Percentiles rank a stretch among this genome's conserved stretches.
Evolutionary conservation across 2,888 invertebrate genomes (phyloP).

Genomic region (Antheraea assamensis): DNA sequence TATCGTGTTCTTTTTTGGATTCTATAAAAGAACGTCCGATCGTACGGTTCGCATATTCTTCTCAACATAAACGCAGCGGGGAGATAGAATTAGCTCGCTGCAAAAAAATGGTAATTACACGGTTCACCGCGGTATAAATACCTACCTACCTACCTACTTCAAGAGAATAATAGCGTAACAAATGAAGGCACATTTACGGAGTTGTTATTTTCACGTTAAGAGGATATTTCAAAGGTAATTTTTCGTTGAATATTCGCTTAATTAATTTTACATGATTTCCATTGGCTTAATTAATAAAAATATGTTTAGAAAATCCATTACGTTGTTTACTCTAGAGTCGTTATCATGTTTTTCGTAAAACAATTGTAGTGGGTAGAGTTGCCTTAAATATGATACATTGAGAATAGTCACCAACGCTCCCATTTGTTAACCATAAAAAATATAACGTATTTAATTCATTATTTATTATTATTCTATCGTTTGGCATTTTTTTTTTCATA

Average conservation of each 20-base stretch:
- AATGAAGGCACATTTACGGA: not conserved
- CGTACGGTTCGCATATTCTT: not conserved
- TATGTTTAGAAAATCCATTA: not conserved
- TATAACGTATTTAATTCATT: too few relatives aligned
- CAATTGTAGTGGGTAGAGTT: too few relatives aligned
- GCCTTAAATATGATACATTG: too few relatives aligned
- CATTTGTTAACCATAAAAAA: too few relatives aligned
- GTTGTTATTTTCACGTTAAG: not conserved
- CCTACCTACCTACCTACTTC: not conserved
- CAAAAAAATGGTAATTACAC: slow-evolving; percentile 1
- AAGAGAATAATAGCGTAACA: not conserved
- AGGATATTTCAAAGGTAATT: slow-evolving; percentile 1
- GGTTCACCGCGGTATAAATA: not conserved
- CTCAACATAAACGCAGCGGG: not conserved
- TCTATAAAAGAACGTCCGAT: not conserved
- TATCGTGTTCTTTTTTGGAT: too few relatives aligned
- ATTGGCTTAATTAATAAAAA: not conserved
- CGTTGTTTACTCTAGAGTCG: not conserved
- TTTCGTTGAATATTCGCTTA: not conserved
- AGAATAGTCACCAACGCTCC: too few relatives aligned
- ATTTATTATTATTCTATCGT: too few relatives aligned
- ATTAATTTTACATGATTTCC: not conserved
- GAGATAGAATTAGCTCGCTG: not conserved
- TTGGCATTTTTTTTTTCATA: too few relatives aligned
- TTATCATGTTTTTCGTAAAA: not conserved